Conservation (phyloP, 2,797 vertebrate species). For the Falco berigora region DNA sequence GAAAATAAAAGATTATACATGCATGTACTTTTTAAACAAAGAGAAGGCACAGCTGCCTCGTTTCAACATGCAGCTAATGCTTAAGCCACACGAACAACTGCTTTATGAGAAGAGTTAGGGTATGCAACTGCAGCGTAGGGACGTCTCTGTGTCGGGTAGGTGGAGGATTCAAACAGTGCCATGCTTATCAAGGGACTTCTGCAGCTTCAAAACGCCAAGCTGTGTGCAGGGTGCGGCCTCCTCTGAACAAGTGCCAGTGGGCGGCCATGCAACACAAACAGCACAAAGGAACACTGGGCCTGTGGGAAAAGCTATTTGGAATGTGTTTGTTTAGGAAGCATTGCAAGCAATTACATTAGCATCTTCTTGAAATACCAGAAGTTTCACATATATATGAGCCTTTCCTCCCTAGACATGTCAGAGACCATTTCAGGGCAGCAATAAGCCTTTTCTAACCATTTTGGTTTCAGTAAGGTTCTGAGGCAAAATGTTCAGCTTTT, state of each 20-base stretch:
- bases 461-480: not conserved
- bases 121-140: not conserved
- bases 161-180: not conserved
- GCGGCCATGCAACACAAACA: not conserved
- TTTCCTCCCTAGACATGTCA: not conserved
- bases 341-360: conserved; percentile 28
- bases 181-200: not conserved
- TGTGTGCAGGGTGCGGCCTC: not conserved
- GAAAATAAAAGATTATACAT: conserved; percentile 28
- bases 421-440: conserved; percentile 5
- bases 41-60: not conserved
- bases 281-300: conserved; percentile 15
- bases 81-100: not conserved
- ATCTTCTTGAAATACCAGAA: conserved; percentile 39
- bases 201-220: not conserved
- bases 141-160: not conserved
- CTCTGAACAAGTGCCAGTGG: not conserved
- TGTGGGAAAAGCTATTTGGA: conserved; percentile 28
- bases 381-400: not conserved
- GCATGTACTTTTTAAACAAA: not conserved
- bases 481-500: not conserved
- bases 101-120: not conserved
- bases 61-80: conserved; percentile 1
- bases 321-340: conserved; percentile 18
- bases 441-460: not conserved